Conservation (phyloP, 2,113 vertebrate species). For the Elephantulus edwardii region DNA sequence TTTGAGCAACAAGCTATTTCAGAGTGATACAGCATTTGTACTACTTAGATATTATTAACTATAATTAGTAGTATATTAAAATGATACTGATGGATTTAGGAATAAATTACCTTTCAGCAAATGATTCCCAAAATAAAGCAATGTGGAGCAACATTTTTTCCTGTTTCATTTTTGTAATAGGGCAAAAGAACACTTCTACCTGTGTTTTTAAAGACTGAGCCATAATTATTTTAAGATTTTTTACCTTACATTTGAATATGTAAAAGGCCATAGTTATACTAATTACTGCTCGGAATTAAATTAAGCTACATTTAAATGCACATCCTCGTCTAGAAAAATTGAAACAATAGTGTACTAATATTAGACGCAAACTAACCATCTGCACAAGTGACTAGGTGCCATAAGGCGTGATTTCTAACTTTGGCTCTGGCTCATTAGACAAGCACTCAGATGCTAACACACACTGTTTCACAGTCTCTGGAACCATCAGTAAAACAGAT, state of each 20-base stretch:
- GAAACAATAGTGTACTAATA: neutral
- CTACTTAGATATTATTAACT: constrained; percentile 34
- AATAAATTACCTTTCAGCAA: constrained; percentile 3
- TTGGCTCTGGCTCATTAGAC: constrained; percentile 20
- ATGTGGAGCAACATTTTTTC: neutral
- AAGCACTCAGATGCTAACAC: neutral
- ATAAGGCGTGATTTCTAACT: constrained; percentile 21
- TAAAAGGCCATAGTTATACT: neutral
- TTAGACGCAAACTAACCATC: neutral
- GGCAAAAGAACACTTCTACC: neutral
- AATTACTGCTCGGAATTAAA: constrained; percentile 34
- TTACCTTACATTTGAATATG: neutral
- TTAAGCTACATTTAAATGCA: constrained; percentile 23
- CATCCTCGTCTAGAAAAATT: constrained; percentile 33
- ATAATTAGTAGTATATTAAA: neutral
- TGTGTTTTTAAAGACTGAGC: constrained; percentile 12
- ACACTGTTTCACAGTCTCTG: neutral
- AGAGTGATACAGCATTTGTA: neutral
- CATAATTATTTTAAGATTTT: constrained; percentile 18
- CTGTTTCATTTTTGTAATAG: constrained; percentile 12
- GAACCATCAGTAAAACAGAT: neutral
- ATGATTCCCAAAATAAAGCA: neutral
- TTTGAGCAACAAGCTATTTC: constrained; percentile 26
- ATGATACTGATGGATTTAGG: neutral
- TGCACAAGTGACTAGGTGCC: constrained; percentile 9